Percentiles rank a stretch among this genome's conserved stretches.
These are phyloP conservation scores for Embiotoca jacksoni DNA, from an alignment of 2,113 vertebrate genomes.

Conservation along the genomic window DNA sequence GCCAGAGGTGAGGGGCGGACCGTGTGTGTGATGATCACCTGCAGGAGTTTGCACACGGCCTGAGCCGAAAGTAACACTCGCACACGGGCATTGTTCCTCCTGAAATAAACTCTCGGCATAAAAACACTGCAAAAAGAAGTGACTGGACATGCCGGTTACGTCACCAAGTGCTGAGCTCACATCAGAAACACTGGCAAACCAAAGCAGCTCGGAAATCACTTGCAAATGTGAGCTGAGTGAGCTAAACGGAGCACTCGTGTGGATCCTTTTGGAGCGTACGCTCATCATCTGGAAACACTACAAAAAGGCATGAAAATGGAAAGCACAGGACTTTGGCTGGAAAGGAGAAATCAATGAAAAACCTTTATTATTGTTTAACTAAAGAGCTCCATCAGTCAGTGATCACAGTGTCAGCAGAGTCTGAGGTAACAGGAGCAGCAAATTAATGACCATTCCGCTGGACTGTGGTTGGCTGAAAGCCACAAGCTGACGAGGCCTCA, in stretches of 20 bases:
- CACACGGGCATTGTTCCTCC: constrained; percentile 1
- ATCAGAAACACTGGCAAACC: neutral
- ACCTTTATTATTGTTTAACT: neutral
- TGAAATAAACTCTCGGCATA: constrained; percentile 20
- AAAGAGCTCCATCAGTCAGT: neutral
- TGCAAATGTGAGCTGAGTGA: neutral
- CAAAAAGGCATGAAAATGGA: constrained; percentile 13
- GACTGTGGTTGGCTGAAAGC: too few relatives aligned
- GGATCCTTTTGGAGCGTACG: neutral
- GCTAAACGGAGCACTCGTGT: neutral
- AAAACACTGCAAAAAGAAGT: neutral
- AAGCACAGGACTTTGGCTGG: constrained; percentile 10
- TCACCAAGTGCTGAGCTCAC: rapidly evolving
- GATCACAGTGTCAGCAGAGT: neutral
- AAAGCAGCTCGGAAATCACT: constrained; percentile 4
- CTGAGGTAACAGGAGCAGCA: neutral
- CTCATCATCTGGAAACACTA: constrained; percentile 25
- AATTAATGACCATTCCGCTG: too few relatives aligned
- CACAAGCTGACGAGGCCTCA: too few relatives aligned
- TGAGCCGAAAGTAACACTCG: constrained; percentile 27
- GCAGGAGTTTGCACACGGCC: constrained; percentile 20
- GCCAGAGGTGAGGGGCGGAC: neutral
- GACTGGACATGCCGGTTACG: constrained; percentile 1
- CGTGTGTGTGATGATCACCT: constrained; percentile 15
- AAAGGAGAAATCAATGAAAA: neutral